Evolutionary conservation across 2,888 invertebrate genomes (phyloP), one percentile per base, ranked within the genome.

Genomic region (Tetragonisca angustula): DNA sequence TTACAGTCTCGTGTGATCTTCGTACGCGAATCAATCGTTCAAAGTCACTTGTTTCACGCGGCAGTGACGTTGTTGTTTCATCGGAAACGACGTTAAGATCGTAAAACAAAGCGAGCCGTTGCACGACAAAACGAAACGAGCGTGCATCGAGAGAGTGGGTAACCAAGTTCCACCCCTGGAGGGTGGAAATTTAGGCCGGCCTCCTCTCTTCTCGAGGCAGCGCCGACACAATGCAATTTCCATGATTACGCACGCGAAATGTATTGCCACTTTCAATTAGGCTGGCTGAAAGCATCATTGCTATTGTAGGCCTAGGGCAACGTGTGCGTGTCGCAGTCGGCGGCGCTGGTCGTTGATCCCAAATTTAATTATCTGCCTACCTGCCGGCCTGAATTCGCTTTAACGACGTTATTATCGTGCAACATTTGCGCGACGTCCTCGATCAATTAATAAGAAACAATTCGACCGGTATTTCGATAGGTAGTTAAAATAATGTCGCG

Each of bases 261-360:
- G 72, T 86, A 83, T 81, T 69, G 70, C 70, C 76, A 62, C 69
- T 73, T 78, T 85, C 73, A 68, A 80, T 84, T 79, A 79, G 70
- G 65, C 56, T 27, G 27, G 50, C 70, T 84, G 83, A 73, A 82
- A 85, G 79, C 81, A 81, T 79, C 80, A 49, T 76, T 84, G 77
- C 70, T 71, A 77, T 78, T 76, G 69, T 79, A 77, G 80, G 56
- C 82, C 82, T 81, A 77, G 72, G 64, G 32, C 67, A 71, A 27
- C 32, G 32, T 32, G 21, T 49, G 19, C 4, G 3, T 52, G 59
- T 50, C 61, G 49, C 49, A 73, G 56, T 64, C 62, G 21, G 69
- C 50, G 54, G 15, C 54, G 56, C 27, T 56, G 83, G 83, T 81
- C 83, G 83, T 83, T 83, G 82, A 83, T 83, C 76, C 69, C 9